Evolutionary conservation across 2,113 vertebrate genomes (phyloP).

Genomic region (Cyanoramphus novaezelandiae): DNA sequence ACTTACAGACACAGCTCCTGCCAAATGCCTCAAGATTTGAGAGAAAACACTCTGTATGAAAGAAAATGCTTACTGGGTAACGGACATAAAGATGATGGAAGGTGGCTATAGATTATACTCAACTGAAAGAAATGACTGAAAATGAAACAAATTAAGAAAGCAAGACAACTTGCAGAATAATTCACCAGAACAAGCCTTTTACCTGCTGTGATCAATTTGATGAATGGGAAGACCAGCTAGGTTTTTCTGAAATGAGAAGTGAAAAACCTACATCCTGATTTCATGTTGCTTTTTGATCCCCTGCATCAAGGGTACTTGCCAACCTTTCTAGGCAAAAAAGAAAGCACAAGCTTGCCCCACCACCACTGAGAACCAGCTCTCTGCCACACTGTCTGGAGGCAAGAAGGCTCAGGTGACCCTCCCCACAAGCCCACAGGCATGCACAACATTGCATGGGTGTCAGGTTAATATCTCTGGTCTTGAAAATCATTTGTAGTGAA

Average conservation of each 20-base stretch:
- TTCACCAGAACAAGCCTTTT: not conserved
- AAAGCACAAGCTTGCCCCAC: not conserved
- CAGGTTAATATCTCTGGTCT: not conserved
- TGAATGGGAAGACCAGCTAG: not conserved
- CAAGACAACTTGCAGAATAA: not conserved
- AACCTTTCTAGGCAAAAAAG: not conserved
- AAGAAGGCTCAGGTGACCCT: not conserved
- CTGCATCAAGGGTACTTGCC: not conserved
- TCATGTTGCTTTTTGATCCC: not conserved
- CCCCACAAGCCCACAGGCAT: not conserved
- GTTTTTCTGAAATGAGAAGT: not conserved
- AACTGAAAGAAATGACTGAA: not conserved
- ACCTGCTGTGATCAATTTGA: not conserved
- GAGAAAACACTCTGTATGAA: not conserved
- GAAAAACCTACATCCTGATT: fast-evolving
- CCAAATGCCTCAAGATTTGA: not conserved
- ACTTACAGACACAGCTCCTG: not conserved
- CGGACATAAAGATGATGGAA: not conserved
- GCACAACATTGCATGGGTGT: fast-evolving
- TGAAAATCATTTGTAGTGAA: not conserved
- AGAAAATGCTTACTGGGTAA: not conserved
- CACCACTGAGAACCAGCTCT: not conserved
- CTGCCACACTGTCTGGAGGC: not conserved
- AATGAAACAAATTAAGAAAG: not conserved
- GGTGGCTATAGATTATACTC: not conserved